Base-by-base conservation (phyloP, 2,797 vertebrate species). In the Kryptopterus vitreolus region DNA sequence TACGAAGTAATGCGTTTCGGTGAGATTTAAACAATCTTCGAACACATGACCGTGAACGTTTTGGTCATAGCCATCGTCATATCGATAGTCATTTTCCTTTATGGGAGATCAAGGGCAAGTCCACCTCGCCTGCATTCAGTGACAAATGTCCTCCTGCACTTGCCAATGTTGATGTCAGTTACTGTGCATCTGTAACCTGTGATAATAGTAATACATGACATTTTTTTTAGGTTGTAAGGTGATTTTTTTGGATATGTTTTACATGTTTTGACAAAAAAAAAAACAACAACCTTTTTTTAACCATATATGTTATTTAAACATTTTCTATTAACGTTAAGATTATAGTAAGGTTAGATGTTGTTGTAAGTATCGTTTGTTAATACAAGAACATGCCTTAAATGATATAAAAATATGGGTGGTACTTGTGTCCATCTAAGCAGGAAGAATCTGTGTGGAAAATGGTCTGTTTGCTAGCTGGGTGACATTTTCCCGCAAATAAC, bases 21-120 rank as follows among this genome's bases (percentile, higher is more conserved):
- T 63, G 48, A 91, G 89, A 92, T 91, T 90, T 93, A 92, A 89
- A 92, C 85, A 82, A 90, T 84, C 85, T 90, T 76, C 85, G 88
- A 87, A 90, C 22, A 87, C 85, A 88, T 88, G 87, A 87, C 86
- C 81, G 65, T 89, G 86, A 91, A 89, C 85, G 84, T 82, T 82
- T 86, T 77, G 57, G 84, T 85, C 79, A 83, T 88, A 89, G 89
- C 89, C 84, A 43, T 43, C 10, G 38, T 43, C 83, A 85, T 81
- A 82, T 89, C 81, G 82, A 83, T 48, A 65, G 88, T 91, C 87
- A 91, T 93, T 91, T 92, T 86, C 87, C 74, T 89, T 90, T 88
- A 84, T 84, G 76, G 75, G 80, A 77, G 87, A 91, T 87, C 91
- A 92, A 92, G 89, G 90, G 83, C 89, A 90, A 78, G 82, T 86